Conservation (phyloP, 2,797 vertebrate genomes). For the Smutsia gigantea region DNA sequence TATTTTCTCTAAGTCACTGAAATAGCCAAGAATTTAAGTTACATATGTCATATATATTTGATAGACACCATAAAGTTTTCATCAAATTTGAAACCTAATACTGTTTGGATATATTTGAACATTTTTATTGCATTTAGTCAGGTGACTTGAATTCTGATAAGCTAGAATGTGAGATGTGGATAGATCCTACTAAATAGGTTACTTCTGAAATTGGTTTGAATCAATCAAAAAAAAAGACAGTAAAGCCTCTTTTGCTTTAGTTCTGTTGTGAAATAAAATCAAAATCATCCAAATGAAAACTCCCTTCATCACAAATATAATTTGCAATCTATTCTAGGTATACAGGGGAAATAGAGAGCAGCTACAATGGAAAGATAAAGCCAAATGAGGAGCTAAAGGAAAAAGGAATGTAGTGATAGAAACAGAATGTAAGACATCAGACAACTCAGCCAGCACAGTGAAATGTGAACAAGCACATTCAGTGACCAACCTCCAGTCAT, state of each 20-base stretch:
- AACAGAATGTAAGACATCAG: constrained; percentile 78
- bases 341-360: constrained; percentile 72
- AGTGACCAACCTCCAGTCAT: constrained; percentile 38
- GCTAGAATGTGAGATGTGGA: constrained; percentile 67
- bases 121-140: constrained; percentile 82
- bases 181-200: constrained; percentile 82
- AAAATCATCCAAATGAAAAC: constrained; percentile 80
- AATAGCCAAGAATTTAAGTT: constrained; percentile 71
- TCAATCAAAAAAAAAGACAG: constrained; percentile 78
- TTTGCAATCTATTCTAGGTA: constrained; percentile 77
- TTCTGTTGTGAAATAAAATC: constrained; percentile 83
- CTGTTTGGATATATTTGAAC: constrained; percentile 80
- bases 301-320: constrained; percentile 80
- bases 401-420: constrained; percentile 66
- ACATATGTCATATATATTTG: constrained; percentile 74
- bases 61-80: constrained; percentile 80
- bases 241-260: constrained; percentile 82
- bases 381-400: constrained; percentile 70
- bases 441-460: constrained; percentile 53
- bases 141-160: constrained; percentile 80
- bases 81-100: constrained; percentile 82
- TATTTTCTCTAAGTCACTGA: constrained; percentile 41
- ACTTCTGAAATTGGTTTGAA: constrained; percentile 82
- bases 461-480: constrained; percentile 50
- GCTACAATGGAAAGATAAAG: constrained; percentile 77